Evolutionary conservation across 2,113 vertebrate species (phyloP).

Genomic region (Tinamus guttatus): DNA sequence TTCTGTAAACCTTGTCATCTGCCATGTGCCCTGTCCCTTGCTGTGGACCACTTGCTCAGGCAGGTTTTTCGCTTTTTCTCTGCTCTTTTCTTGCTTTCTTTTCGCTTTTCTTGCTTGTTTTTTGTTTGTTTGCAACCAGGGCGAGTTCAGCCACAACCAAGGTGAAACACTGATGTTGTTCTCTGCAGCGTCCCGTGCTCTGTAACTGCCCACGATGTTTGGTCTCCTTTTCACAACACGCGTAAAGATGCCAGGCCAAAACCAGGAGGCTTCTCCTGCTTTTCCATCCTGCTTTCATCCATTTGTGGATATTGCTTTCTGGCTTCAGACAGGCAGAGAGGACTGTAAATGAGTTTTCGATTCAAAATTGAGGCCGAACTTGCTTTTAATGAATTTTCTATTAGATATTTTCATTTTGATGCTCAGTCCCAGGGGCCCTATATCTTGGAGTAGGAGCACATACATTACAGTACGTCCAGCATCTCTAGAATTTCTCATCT

Average conservation of each 20-base stretch:
- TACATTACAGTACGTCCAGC: not conserved
- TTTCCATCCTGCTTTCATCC: not conserved
- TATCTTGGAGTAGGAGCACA: not conserved
- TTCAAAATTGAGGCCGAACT: not conserved
- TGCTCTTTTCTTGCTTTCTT: too few relatives aligned
- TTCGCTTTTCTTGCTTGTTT: not conserved
- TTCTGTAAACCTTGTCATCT: not conserved
- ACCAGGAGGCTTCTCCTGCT: not conserved
- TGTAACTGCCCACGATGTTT: accelerated
- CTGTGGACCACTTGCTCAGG: not conserved
- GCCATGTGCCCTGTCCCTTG: not conserved
- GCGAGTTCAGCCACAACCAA: accelerated
- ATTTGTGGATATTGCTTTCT: not conserved
- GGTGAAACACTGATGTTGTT: not conserved
- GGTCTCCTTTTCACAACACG: not conserved
- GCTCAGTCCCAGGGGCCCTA: not conserved
- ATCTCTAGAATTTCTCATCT: not conserved
- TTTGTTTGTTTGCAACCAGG: not conserved
- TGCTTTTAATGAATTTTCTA: not conserved
- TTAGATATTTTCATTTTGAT: not conserved
- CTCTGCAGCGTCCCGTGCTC: accelerated
- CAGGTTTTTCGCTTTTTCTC: not conserved
- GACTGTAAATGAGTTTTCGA: not conserved
- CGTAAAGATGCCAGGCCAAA: not conserved
- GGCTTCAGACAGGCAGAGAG: not conserved